These are phyloP conservation scores for Noctilio leporinus DNA, from an alignment of 2,113 vertebrate genomes.

Conservation along the genomic window DNA sequence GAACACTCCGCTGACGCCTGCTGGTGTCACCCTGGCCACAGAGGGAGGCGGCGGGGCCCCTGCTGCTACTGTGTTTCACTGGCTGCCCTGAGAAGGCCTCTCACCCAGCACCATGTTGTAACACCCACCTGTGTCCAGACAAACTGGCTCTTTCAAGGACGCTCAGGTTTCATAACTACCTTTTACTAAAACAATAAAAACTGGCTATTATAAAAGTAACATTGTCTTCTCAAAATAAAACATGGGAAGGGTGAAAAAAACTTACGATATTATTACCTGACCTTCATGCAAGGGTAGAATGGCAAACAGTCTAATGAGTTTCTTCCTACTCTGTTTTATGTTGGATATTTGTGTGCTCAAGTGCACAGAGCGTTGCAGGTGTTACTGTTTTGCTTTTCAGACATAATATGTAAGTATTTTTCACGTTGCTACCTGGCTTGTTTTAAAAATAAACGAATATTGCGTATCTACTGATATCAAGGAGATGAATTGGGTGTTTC, in stretches of 20 bases:
- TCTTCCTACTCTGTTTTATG: neutral
- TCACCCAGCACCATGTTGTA: neutral
- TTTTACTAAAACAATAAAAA: neutral
- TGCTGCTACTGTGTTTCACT: neutral
- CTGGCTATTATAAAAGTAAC: neutral
- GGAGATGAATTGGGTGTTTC: neutral
- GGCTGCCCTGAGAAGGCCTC: accelerated
- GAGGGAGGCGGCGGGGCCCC: no score
- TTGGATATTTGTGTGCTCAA: neutral
- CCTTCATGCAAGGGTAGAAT: neutral
- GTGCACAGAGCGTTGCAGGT: neutral
- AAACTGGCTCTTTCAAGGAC: neutral
- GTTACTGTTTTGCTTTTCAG: neutral
- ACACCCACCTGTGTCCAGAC: neutral
- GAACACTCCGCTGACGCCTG: neutral
- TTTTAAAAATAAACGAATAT: neutral
- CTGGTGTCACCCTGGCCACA: neutral
- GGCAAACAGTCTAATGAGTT: neutral
- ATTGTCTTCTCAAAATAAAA: neutral
- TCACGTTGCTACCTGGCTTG: neutral
- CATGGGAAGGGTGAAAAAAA: neutral
- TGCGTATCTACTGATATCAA: neutral
- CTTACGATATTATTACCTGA: neutral
- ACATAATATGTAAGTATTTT: neutral
- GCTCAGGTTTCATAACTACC: neutral